Base-by-base conservation (phyloP, 2,888 invertebrate genomes). In the Myopa tessellatipennis region DNA sequence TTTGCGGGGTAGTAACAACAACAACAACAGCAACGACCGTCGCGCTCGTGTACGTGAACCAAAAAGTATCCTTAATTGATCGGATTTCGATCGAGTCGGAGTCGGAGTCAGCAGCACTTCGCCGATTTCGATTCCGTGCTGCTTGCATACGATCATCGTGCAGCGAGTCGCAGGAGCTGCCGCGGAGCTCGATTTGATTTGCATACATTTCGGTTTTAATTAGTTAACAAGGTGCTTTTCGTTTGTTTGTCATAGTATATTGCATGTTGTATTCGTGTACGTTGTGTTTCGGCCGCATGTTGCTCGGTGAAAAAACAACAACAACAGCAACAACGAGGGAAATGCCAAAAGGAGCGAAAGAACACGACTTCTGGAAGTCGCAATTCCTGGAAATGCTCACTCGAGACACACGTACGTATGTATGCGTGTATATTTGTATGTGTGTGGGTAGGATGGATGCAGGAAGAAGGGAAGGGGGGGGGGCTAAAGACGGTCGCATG, bases 181-280 rank as follows among this genome's bases (percentile, higher is more conserved):
- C 73, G 5, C 10, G 55, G 55, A 14, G 55, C 55, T n/a, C 55
- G 8, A 68, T 85, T 85, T 86, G 85, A 87, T 87, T 87, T 87
- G 87, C 87, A 87, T 87, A 87, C 84, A 87, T 87, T 87, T 86
- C 80, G 85, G 84, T 85, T 87, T 87, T 87, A 87, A 87, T 87
- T 87, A 87, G 87, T 85, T 87, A 86, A 86, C 85, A 86, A 86
- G 85, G 86, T 86, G 85, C 86, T 86, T 82, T 26, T 84, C 82
- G 84, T 85, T 85, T 85, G 81, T 82, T 79, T 45, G 45, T 45
- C 45, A 7, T 34, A 4, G 50, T 83, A 81, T 83, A 85, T 86
- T 86, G 86, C 86, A 85, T 85, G 86, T 85, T 85, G 82, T 69
- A 84, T 78, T 61, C 74, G 72, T 74, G 77, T 77, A 74, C 60